A percentile compares a stretch with the other conserved stretches of the same genome.
Conservation (phyloP, 2,113 vertebrate genomes). For the Callipepla squamata region DNA sequence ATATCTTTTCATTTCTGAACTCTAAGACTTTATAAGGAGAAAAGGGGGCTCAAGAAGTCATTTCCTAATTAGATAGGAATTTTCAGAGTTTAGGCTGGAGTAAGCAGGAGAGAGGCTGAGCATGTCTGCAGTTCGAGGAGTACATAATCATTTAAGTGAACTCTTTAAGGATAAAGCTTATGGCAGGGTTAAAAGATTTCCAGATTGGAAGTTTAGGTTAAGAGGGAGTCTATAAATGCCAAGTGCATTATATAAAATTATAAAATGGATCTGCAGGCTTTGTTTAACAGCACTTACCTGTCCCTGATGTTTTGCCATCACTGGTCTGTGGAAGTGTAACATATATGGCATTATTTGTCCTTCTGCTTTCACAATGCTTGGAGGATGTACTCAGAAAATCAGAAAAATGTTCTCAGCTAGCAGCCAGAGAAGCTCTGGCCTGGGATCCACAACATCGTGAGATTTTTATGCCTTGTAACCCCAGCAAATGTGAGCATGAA, state of each 20-base stretch:
- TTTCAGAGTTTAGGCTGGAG: not conserved
- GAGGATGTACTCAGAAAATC: not conserved
- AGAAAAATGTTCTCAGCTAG: not conserved
- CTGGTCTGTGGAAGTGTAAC: not conserved
- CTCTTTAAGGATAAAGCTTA: not conserved
- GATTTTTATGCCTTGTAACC: not conserved
- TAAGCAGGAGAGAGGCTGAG: not conserved
- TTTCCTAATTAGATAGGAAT: not conserved
- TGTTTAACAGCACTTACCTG: not conserved
- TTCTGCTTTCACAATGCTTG: not conserved
- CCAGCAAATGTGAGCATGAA: not conserved
- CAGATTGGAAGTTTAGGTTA: not conserved
- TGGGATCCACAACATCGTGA: not conserved
- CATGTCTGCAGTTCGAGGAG: not conserved
- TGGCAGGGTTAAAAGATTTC: not conserved
- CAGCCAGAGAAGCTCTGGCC: not conserved
- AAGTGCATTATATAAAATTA: not conserved
- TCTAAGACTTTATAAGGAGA: not conserved
- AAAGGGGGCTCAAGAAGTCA: not conserved
- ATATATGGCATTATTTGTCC: not conserved
- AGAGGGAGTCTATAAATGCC: not conserved
- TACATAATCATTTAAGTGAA: not conserved
- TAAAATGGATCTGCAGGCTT: not conserved
- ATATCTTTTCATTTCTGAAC: not conserved
- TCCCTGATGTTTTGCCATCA: not conserved